phyloP scores from a whole-genome alignment of 2,888 invertebrate genomes.

The Andrena haemorrhoa region DNA sequence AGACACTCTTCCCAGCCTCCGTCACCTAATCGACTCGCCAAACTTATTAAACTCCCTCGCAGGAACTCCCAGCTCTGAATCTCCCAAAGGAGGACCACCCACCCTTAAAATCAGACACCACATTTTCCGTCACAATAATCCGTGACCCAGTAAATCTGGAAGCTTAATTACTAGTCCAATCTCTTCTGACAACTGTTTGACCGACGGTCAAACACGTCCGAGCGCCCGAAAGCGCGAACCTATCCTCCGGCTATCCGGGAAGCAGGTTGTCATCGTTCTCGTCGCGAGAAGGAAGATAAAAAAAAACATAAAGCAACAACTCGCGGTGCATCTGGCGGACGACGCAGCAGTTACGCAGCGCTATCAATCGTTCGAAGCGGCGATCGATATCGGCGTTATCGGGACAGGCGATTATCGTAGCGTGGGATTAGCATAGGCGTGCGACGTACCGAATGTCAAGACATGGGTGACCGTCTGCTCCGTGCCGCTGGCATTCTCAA shows the following conservation, averaged over 20 bases:
- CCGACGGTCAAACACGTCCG: not conserved
- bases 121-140: not conserved
- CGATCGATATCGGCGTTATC: slow-evolving; percentile 43
- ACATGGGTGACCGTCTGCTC: slow-evolving; percentile 86
- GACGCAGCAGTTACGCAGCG: slow-evolving; percentile 1
- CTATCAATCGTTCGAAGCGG: slow-evolving; percentile 28
- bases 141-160: not conserved
- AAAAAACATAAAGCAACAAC: too few relatives aligned
- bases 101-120: slow-evolving; percentile 4
- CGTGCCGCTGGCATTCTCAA: slow-evolving; percentile 55
- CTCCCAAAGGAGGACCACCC: not conserved
- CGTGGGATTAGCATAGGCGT: slow-evolving; percentile 25
- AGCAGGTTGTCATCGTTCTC: not conserved
- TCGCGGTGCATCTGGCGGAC: too few relatives aligned
- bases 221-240: not conserved
- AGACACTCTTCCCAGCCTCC: too few relatives aligned
- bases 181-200: not conserved
- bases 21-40: too few relatives aligned
- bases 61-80: not conserved
- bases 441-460: slow-evolving; percentile 86
- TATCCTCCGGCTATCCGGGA: not conserved
- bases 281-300: not conserved
- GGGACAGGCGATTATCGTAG: slow-evolving; percentile 27
- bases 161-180: not conserved
- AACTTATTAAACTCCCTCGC: not conserved